phyloP scores from a whole-genome alignment of 2,113 vertebrate species.

The Hemibagrus wyckioides region DNA sequence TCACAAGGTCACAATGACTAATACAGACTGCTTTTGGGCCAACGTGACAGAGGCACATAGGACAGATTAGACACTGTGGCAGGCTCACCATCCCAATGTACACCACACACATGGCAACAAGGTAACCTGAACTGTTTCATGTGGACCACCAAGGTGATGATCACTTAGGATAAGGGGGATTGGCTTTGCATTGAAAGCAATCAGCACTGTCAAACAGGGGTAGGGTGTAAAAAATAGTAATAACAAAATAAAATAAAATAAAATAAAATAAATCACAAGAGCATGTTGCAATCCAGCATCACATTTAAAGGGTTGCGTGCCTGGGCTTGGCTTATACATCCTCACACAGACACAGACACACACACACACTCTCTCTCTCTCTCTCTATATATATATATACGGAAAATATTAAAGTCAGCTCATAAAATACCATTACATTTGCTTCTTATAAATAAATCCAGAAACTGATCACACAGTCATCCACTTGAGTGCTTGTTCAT shows the following conservation, averaged over 20 bases:
- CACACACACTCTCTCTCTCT: too few species aligned
- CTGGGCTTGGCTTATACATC: conserved; percentile 17
- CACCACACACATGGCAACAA: conserved; percentile 39
- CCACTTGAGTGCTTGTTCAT: not conserved
- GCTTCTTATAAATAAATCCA: not conserved
- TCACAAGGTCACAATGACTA: conserved; percentile 26
- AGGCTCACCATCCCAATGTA: not conserved
- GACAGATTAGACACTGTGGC: not conserved
- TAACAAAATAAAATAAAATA: not conserved
- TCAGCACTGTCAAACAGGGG: not conserved
- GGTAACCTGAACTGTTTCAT: not conserved
- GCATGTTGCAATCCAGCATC: conserved; percentile 65
- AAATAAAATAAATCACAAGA: not conserved
- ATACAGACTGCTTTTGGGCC: conserved; percentile 21
- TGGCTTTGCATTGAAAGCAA: not conserved
- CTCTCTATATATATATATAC: not conserved
- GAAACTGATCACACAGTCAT: not conserved
- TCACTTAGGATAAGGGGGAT: not conserved
- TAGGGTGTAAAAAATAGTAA: not conserved
- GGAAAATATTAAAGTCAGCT: not conserved
- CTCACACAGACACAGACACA: not conserved
- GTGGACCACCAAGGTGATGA: not conserved
- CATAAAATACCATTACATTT: not conserved
- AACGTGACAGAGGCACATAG: not conserved
- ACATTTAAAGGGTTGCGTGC: not conserved